Percentiles rank a stretch among this genome's conserved stretches.
phyloP scores from a whole-genome alignment of 2,113 vertebrate genomes.

The Bombycilla garrulus region DNA sequence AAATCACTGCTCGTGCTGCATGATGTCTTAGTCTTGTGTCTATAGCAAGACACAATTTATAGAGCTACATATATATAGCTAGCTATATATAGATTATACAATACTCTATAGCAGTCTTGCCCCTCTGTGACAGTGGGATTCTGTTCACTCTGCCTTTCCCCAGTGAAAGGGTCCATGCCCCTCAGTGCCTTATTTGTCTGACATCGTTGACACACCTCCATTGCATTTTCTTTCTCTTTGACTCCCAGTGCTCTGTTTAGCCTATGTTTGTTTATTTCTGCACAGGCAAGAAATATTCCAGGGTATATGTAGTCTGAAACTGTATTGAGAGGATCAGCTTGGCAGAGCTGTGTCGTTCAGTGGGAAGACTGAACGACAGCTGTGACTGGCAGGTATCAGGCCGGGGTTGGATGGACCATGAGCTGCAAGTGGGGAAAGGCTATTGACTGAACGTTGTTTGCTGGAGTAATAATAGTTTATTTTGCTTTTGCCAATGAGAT shows the following conservation, averaged over 20 bases:
- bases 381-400: accelerated
- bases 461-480: background rate
- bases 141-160: background rate
- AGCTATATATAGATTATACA: background rate
- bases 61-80: background rate
- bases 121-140: background rate
- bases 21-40: background rate
- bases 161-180: accelerated
- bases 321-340: background rate
- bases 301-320: background rate
- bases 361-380: background rate
- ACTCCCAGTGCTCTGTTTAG: background rate
- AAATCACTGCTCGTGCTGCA: accelerated
- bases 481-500: conserved; percentile 10
- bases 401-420: background rate
- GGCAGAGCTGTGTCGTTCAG: background rate
- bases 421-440: background rate
- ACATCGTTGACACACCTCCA: background rate
- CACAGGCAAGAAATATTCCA: background rate
- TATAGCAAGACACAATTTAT: background rate
- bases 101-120: background rate
- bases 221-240: background rate
- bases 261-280: background rate
- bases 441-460: background rate
- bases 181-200: accelerated